A percentile compares a stretch with the other conserved stretches of the same genome.
These are phyloP conservation scores for Malaclemys terrapin DNA, from an alignment of 2,113 vertebrate species.

Conservation along the genomic window DNA sequence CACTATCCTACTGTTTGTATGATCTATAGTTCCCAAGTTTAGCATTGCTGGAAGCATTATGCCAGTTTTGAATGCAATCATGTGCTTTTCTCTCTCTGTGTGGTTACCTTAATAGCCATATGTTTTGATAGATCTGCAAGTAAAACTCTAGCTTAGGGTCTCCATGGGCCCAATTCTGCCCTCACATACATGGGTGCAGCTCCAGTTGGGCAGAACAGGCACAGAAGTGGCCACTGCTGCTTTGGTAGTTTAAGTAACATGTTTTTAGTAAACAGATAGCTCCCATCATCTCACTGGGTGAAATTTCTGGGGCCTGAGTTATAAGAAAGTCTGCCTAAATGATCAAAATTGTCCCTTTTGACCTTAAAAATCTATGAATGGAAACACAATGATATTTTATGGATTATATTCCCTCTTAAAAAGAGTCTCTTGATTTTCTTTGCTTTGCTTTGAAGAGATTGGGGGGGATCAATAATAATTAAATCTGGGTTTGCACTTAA, in stretches of 20 bases:
- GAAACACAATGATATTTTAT: neutral
- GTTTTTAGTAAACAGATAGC: neutral
- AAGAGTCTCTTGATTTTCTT: neutral
- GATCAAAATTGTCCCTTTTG: neutral
- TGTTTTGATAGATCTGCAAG: slow-evolving; percentile 37
- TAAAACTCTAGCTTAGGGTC: slow-evolving; percentile 34
- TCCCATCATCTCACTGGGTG: neutral
- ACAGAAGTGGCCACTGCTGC: neutral
- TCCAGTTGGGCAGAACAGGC: neutral
- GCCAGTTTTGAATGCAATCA: neutral
- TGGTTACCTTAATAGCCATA: slow-evolving; percentile 7
- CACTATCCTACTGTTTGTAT: neutral
- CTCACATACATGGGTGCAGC: neutral
- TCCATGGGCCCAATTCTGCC: neutral
- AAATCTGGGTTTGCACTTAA: neutral
- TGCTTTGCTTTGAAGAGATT: neutral
- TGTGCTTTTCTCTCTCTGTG: neutral
- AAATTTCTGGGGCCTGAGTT: neutral
- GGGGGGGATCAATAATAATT: neutral
- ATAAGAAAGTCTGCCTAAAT: neutral
- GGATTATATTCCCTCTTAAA: neutral
- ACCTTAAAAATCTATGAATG: neutral
- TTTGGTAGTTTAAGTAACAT: neutral
- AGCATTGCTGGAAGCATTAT: neutral
- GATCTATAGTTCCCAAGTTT: neutral